These are phyloP conservation scores for Poecilia velifera DNA, from an alignment of 2,797 vertebrate species.

Conservation along the genomic window DNA sequence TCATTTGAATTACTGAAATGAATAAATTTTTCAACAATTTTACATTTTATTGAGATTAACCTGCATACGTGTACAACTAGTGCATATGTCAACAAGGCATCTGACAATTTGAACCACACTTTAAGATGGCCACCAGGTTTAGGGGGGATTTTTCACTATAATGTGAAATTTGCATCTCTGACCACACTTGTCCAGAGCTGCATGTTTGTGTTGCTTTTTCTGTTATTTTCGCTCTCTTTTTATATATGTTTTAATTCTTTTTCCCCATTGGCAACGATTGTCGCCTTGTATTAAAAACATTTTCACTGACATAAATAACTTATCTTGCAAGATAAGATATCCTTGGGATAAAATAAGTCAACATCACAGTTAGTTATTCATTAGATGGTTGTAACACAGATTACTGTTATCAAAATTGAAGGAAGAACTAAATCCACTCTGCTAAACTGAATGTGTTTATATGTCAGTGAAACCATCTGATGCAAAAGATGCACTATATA, in stretches of 20 bases:
- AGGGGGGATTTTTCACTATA: neutral
- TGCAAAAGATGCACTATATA: neutral
- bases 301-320: neutral
- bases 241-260: neutral
- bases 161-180: too few species aligned
- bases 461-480: neutral
- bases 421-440: neutral
- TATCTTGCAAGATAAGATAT: neutral
- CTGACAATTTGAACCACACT: neutral
- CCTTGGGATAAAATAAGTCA: neutral
- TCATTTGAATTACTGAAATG: neutral
- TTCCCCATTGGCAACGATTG: neutral
- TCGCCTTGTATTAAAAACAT: neutral
- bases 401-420: neutral
- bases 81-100: neutral
- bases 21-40: neutral
- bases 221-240: neutral
- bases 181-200: too few species aligned
- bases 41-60: neutral
- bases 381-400: neutral
- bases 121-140: neutral
- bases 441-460: neutral
- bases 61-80: neutral
- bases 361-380: neutral
- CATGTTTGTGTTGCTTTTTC: neutral